phyloP scores from a whole-genome alignment of 1,140 invertebrate genomes.

The Polypedilum vanderplanki region DNA sequence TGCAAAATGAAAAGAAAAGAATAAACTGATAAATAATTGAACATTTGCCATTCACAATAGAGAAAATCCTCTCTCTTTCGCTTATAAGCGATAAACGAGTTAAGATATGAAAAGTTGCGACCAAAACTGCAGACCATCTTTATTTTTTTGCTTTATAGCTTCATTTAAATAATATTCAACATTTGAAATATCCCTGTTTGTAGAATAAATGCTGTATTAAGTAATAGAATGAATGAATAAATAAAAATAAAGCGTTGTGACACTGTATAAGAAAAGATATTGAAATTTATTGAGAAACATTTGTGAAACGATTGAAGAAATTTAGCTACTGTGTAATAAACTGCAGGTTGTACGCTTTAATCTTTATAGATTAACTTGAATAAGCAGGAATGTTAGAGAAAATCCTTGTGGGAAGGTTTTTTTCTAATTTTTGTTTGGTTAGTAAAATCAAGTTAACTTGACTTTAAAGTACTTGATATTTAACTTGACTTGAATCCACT shows the following conservation, averaged over 20 bases:
- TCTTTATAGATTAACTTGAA: too few relatives aligned
- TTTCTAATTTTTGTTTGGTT: too few relatives aligned
- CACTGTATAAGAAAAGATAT: background rate
- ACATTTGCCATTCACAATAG: conserved; percentile 6
- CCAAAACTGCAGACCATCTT: background rate
- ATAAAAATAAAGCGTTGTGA: background rate
- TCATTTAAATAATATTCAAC: background rate
- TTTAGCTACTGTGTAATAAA: too few relatives aligned
- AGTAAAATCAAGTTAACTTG: too few relatives aligned
- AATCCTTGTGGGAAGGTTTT: too few relatives aligned
- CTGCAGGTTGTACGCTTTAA: too few relatives aligned
- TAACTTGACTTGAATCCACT: too few relatives aligned
- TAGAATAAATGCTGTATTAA: background rate
- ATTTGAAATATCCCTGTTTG: background rate
- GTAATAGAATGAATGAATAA: background rate
- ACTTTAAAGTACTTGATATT: too few relatives aligned
- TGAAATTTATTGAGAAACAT: too few relatives aligned
- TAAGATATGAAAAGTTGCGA: background rate
- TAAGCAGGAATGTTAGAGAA: too few relatives aligned
- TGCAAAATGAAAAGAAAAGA: background rate
- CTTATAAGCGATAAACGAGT: background rate
- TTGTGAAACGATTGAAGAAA: too few relatives aligned
- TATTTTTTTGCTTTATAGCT: conserved; percentile 8
- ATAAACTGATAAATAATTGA: conserved; percentile 10
- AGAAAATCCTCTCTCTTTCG: background rate